Evolutionary conservation across 1,140 invertebrate species (phyloP).

Genomic region (Paraescarpia echinospica): DNA sequence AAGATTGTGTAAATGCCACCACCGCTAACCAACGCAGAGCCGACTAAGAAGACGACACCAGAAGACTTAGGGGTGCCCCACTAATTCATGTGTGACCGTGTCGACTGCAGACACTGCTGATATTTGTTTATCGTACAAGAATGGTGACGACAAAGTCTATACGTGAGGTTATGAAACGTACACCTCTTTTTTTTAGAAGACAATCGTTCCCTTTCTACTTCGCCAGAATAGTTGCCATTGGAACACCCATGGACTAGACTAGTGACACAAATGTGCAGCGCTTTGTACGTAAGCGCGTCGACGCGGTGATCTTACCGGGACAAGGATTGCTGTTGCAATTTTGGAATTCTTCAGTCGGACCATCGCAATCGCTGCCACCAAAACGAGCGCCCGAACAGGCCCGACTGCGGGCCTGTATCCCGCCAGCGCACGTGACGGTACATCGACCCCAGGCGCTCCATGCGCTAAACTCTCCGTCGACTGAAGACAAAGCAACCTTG

Average conservation of each 20-base stretch:
- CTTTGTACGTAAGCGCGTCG: neutral
- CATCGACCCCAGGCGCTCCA: conserved; percentile 81
- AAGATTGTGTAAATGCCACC: too few relatives aligned
- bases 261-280: neutral
- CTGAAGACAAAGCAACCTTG: neutral
- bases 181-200: too few relatives aligned
- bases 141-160: too few relatives aligned
- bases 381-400: neutral
- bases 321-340: conserved; percentile 38
- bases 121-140: too few relatives aligned
- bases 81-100: too few relatives aligned
- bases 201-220: neutral
- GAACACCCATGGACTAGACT: neutral
- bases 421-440: conserved; percentile 84
- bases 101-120: too few relatives aligned
- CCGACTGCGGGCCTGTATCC: conserved; percentile 68
- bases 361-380: conserved; percentile 37
- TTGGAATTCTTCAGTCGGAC: conserved; percentile 35
- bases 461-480: conserved; percentile 16
- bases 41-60: too few relatives aligned
- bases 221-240: neutral
- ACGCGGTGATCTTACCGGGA: conserved; percentile 38
- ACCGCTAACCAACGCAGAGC: too few relatives aligned
- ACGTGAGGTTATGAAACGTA: too few relatives aligned
- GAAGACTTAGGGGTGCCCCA: too few relatives aligned